Conservation (phyloP, 2,113 vertebrate species). For the Canis aureus region DNA sequence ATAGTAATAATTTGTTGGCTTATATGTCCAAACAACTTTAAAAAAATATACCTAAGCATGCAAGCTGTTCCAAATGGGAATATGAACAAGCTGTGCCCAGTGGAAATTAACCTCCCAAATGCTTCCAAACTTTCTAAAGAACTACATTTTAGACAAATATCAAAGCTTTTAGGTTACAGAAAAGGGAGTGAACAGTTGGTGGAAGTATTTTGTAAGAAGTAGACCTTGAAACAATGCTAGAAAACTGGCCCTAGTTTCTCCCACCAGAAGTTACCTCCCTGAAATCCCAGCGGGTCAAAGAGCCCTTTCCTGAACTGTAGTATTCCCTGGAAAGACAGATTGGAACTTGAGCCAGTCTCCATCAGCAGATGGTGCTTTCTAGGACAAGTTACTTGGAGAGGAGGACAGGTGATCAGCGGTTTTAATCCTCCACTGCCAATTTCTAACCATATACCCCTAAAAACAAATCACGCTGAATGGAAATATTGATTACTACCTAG, state of each 20-base stretch:
- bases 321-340: neutral
- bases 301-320: neutral
- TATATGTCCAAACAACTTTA: conserved; percentile 1
- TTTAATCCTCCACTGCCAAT: neutral
- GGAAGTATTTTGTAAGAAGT: neutral
- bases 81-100: neutral
- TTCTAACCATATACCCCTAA: neutral
- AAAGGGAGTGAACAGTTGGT: neutral
- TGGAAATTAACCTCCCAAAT: conserved; percentile 6
- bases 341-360: neutral
- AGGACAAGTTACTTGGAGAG: neutral
- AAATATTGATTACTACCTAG: neutral
- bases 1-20: conserved; percentile 17
- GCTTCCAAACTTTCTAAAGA: neutral
- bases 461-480: neutral
- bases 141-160: neutral
- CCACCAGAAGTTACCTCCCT: neutral
- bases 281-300: neutral
- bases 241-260: neutral
- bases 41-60: neutral
- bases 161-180: neutral
- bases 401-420: neutral
- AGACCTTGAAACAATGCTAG: neutral
- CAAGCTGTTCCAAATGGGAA: neutral
- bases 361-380: neutral